These are phyloP conservation scores for Clostera curtula DNA, from an alignment of 2,888 invertebrate species.

Conservation along the genomic window DNA sequence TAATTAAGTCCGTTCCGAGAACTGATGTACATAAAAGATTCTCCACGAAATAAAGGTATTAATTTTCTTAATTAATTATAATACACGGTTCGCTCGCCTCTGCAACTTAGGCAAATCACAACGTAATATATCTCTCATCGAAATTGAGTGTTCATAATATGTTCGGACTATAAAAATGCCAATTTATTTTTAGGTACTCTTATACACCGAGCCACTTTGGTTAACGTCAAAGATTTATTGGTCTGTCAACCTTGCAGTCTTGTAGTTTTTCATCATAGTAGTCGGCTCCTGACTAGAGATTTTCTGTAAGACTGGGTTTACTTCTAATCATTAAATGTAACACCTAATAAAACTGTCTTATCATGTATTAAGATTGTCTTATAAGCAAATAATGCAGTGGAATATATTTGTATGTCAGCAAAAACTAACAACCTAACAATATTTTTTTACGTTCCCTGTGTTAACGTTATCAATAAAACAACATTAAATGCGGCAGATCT, in stretches of 20 bases:
- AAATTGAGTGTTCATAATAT: constrained; percentile 13
- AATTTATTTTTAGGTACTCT: constrained; percentile 18
- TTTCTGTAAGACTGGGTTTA: no score
- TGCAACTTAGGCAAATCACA: constrained; percentile 10
- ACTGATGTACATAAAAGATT: constrained; percentile 24
- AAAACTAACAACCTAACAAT: no score
- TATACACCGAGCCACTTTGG: constrained; percentile 18
- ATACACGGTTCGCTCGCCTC: constrained; percentile 14
- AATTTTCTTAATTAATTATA: constrained; percentile 34
- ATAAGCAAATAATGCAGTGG: no score
- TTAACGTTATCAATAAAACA: no score
- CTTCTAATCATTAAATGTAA: no score
- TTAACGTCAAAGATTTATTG: constrained; percentile 18
- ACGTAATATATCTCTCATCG: constrained; percentile 12
- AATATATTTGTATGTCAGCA: no score
- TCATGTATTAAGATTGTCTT: no score
- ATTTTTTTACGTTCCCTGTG: no score
- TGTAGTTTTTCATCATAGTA: not conserved
- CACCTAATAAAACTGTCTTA: no score
- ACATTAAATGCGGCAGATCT: no score
- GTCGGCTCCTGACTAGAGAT: no score
- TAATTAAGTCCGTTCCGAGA: constrained; percentile 32
- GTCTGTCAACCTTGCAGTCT: constrained; percentile 17
- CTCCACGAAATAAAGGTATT: constrained; percentile 25
- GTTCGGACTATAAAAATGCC: constrained; percentile 11